These are phyloP conservation scores for Semaprochilodus insignis DNA, from an alignment of 2,797 vertebrate species.

Conservation along the genomic window DNA sequence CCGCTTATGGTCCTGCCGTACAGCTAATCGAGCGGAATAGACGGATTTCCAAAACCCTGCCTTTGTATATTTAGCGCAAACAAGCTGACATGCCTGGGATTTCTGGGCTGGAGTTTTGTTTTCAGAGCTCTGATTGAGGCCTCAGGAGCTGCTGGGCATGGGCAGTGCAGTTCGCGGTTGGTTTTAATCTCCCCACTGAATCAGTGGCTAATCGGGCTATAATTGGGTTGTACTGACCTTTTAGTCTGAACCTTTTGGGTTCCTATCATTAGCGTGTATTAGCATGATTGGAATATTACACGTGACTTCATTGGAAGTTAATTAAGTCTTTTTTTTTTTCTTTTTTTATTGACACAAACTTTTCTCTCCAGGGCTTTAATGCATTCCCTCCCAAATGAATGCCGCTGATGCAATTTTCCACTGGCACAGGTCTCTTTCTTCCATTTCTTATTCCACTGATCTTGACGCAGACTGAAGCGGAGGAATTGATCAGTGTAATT, in stretches of 20 bases:
- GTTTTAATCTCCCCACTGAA: constrained; percentile 17
- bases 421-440: constrained; percentile 12
- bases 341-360: constrained; percentile 20
- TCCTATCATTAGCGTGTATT: constrained; percentile 2
- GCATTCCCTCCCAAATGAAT: neutral
- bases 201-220: constrained; percentile 16
- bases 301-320: constrained; percentile 9
- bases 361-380: neutral
- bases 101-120: neutral
- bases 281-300: constrained; percentile 17
- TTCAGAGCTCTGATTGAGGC: neutral
- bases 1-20: neutral
- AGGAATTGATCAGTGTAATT: constrained; percentile 44
- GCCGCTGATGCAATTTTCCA: constrained; percentile 13
- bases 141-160: neutral
- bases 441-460: constrained; percentile 2
- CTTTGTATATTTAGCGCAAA: neutral
- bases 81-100: neutral
- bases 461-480: neutral
- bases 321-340: neutral
- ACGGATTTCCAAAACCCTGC: neutral
- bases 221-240: constrained; percentile 12
- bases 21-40: constrained; percentile 1
- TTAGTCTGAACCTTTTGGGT: neutral
- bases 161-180: neutral